Base-by-base conservation (phyloP, 2,888 invertebrate genomes). In the Mesoligia furuncula region DNA sequence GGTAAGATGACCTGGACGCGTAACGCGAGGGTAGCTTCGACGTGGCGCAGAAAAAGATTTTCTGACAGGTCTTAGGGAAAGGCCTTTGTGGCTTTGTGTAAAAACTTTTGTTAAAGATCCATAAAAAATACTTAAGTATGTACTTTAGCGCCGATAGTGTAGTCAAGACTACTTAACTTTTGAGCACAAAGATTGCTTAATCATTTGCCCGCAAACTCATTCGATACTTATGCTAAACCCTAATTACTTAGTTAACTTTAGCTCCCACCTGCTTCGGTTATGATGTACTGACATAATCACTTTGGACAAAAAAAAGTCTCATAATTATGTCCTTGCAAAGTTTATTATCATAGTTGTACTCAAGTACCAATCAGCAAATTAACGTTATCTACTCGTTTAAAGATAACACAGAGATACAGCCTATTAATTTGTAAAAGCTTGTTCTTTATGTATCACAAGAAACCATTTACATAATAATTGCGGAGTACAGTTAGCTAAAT, bases 401-500 rank as follows among this genome's bases (percentile, higher is more conserved):
- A 72, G 83, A 82, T 69, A 83, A 64, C 73, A 77, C 31, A 59
- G 17, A 82, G 51, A 78, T 74, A 82, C 9, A 4, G 7, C 54
- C 31, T 65, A 78, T 79, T 74, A 75, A 82, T 64, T 82, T 73
- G 79, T 79, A 73, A 69, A 73, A 57, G 24, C 83, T 54, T 59
- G 74, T 72, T 39, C 36, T 82, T 73, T 79, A 83, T 73, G 72
- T 79, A 27, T 83, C 20, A 73, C 79, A 57, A 83, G 82, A 83
- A 83, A 69, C 74, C 31, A 79, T 82, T 82, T 78, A 78, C 82
- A 82, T 82, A 82, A 77, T 81, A 81, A 81, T 61, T 74, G 48
- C 2, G 1, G 3, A n/a, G 61, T 57, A 64, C 62, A 45, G 71
- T 74, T 75, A 75, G 59, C 24, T 51, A 59, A 27, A 73, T 70